Conservation (phyloP, 2,797 vertebrate genomes). For the Tauraco hartlaubi region DNA sequence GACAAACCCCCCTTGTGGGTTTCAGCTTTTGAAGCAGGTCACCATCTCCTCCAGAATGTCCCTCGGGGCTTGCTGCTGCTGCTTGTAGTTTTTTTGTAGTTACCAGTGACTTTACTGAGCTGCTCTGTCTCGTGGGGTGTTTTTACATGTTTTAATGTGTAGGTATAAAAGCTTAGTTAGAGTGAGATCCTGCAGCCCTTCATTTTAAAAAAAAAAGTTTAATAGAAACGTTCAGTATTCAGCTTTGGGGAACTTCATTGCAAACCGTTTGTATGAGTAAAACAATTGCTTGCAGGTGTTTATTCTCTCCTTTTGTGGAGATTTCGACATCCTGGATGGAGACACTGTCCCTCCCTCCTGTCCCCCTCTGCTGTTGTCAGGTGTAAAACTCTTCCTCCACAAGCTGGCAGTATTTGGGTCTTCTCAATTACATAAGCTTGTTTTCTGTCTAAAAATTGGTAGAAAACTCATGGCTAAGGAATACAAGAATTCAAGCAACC, state of each 20-base stretch:
- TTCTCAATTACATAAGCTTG: not conserved
- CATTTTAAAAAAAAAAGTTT: not conserved
- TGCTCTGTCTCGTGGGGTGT: not conserved
- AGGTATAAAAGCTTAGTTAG: not conserved
- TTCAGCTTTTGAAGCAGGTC: not conserved
- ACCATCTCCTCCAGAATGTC: not conserved
- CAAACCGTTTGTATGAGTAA: not conserved
- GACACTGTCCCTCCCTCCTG: accelerated
- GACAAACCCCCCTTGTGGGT: not conserved
- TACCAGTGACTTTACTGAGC: not conserved
- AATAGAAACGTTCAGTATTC: not conserved
- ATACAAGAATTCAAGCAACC: not conserved
- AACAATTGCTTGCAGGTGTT: not conserved
- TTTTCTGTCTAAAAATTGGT: not conserved
- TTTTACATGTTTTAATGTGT: not conserved
- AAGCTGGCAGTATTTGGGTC: not conserved
- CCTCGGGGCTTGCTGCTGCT: not conserved
- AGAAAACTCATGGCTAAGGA: not conserved
- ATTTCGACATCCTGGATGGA: not conserved
- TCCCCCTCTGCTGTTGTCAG: not conserved
- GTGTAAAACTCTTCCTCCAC: not conserved
- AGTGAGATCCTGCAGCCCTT: not conserved
- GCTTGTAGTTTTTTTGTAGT: not conserved
- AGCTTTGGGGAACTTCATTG: not conserved
- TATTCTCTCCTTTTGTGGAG: not conserved